Evolutionary conservation across 2,888 invertebrate species (phyloP).

Genomic region (Drosophila mettleri): DNA sequence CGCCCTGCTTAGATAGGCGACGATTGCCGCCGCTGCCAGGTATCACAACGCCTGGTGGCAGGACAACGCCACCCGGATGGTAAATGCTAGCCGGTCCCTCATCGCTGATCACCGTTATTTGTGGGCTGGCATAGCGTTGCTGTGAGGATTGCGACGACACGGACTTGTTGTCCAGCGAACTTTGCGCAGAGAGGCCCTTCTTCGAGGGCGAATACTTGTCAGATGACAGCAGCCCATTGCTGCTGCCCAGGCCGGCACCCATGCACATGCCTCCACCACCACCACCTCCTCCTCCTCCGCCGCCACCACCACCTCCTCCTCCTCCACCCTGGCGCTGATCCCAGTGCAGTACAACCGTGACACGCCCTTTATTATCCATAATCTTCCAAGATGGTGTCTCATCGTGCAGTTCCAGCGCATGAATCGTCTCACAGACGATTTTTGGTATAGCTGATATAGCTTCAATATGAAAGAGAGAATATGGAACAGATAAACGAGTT

Average conservation of each 20-base stretch:
- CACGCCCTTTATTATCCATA: conserved; percentile 98
- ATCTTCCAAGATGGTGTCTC: conserved; percentile 99
- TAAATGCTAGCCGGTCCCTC: conserved; percentile 90
- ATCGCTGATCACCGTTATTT: conserved; percentile 97
- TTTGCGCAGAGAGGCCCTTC: conserved; percentile 86
- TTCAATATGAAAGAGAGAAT: conserved; percentile 79
- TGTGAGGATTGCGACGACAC: conserved; percentile 83
- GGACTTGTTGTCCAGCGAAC: conserved; percentile 88
- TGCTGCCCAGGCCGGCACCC: conserved; percentile 82
- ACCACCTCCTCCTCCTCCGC: conserved; percentile 71
- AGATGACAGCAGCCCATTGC: conserved; percentile 81
- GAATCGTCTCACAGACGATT: conserved; percentile 98
- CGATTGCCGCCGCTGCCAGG: conserved; percentile 79
- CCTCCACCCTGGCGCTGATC: conserved; percentile 92
- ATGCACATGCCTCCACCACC: conserved; percentile 83
- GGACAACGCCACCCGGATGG: conserved; percentile 82
- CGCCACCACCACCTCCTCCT: conserved; percentile 85
- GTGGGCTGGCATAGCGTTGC: conserved; percentile 89
- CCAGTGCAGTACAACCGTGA: conserved; percentile 98
- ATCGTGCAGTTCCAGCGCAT: conserved; percentile 97
- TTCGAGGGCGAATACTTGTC: conserved; percentile 86
- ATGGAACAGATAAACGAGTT: neutral
- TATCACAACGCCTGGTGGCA: conserved; percentile 82
- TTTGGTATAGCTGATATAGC: conserved; percentile 98
- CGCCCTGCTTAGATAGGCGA: conserved; percentile 87